Evolutionary conservation across 2,888 invertebrate species (phyloP).

Genomic region (Phragmatobia fuliginosa): DNA sequence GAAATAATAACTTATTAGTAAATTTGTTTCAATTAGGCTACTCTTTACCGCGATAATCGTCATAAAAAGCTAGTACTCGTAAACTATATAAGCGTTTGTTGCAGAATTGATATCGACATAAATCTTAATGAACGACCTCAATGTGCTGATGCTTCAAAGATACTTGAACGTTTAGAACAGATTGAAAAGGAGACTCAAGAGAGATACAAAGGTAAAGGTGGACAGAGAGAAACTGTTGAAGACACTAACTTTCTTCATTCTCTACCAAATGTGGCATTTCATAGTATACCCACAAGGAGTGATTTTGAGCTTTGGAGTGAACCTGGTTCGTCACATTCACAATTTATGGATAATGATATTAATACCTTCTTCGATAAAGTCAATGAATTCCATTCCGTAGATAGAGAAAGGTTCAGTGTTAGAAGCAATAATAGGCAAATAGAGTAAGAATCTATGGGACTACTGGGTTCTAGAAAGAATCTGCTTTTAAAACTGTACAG

Average conservation of each 20-base stretch:
- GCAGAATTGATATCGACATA: conserved; percentile 78
- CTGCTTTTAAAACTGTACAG: not conserved
- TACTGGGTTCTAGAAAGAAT: not conserved
- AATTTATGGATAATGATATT: conserved; percentile 22
- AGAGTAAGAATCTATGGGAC: conserved; percentile 37
- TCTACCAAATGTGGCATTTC: conserved; percentile 34
- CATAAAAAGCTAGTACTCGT: too few relatives aligned
- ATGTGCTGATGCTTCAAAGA: conserved; percentile 66
- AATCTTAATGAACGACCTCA: conserved; percentile 68
- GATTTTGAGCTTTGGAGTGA: conserved; percentile 57
- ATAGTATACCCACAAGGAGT: conserved; percentile 44
- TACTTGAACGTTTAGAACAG: conserved; percentile 76
- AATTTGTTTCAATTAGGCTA: not conserved
- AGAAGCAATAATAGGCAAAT: conserved; percentile 40
- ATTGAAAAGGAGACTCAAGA: conserved; percentile 78
- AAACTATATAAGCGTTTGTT: conserved; percentile 26
- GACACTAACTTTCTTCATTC: conserved; percentile 11
- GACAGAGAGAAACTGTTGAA: conserved; percentile 7
- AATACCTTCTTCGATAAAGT: conserved; percentile 27
- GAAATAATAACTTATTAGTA: not conserved
- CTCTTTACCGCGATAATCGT: too few relatives aligned
- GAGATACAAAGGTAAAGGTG: conserved; percentile 60
- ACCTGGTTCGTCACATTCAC: conserved; percentile 18
- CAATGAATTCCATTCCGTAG: conserved; percentile 33
- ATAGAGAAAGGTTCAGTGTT: conserved; percentile 35